Evolutionary conservation across 2,113 vertebrate genomes (phyloP), one percentile per base, ranked within the genome.

Genomic region (Orthochromis indermauri): DNA sequence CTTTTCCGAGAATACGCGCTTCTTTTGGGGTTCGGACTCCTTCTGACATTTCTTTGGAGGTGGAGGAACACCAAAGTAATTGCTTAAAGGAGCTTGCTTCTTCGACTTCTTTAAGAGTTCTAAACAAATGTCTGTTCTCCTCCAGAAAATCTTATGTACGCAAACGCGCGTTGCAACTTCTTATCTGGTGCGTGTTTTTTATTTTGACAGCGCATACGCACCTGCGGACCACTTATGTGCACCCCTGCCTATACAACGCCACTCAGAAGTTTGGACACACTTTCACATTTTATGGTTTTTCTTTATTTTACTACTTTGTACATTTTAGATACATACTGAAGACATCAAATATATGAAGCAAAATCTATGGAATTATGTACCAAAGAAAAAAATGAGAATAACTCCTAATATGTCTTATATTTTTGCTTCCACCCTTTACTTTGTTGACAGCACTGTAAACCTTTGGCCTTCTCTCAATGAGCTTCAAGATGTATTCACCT

Each of bases 1-100:
- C 8, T 59, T 59, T 59, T 28, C 8, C 0, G 2, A 10, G 13
- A 59, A 16, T 59, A 10, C 0, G 8, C 0, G 1, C 8, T 28
- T 59, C 26, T 59, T 9, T 59, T 16, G 13, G 0, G 3, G 55
- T 31, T 59, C 8, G 8, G 2, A 31, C 55, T 59, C 26, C 26
- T 16, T 57, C 55, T 59, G 55, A 59, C 55, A 31, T 59, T 59
- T 59, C 55, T 31, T 59, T 59, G 55, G 14, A 17, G 55, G 26
- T 31, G 55, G 55, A 31, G 26, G 55, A 31, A 59, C 0, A 59
- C 0, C 55, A 59, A 0, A 59, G 55, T 59, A 28, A 59, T 28
- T 59, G 26, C 26, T 59, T 31, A 0, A 31, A 59, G 14, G 26
- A 2, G 55, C 2, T 26, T 13, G 24, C 54, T 2, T 17, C 17